These are phyloP conservation scores for Amphimallon solstitiale DNA, from an alignment of 2,888 invertebrate species.

Conservation along the genomic window DNA sequence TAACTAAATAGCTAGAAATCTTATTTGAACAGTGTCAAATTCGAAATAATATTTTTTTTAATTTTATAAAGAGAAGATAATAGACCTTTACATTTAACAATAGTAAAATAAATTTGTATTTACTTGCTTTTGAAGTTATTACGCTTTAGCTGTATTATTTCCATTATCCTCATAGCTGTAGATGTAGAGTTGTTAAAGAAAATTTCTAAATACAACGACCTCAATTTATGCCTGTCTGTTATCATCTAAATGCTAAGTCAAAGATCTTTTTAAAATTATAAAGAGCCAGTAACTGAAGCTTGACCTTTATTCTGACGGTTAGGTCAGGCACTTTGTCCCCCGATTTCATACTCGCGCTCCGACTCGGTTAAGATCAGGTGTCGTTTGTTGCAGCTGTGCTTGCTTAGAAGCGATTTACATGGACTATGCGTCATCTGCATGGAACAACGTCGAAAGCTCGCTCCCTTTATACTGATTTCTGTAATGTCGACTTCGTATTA, in stretches of 20 bases:
- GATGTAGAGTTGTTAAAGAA: too few species aligned
- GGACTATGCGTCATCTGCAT: constrained; percentile 51
- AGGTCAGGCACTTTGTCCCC: constrained; percentile 34
- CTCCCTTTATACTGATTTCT: constrained; percentile 29
- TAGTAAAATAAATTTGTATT: too few species aligned
- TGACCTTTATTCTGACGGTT: constrained; percentile 35
- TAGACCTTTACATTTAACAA: too few species aligned
- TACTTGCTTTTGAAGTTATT: too few species aligned
- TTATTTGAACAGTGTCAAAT: too few species aligned
- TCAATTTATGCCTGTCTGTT: neutral
- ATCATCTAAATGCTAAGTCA: constrained; percentile 1
- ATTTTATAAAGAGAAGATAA: too few species aligned
- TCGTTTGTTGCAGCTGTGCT: constrained; percentile 43
- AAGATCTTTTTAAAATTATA: constrained; percentile 18
- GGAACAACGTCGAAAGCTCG: constrained; percentile 24
- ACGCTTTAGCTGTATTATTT: neutral
- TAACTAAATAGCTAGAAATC: too few species aligned
- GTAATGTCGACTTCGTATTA: constrained; percentile 30
- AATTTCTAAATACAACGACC: neutral
- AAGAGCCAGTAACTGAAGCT: constrained; percentile 14
- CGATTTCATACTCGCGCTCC: constrained; percentile 9
- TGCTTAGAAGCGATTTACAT: constrained; percentile 44
- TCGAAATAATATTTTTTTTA: too few species aligned
- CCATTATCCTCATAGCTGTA: neutral
- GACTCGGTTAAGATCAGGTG: constrained; percentile 43